Conservation (phyloP, 2,888 invertebrate species). For the Dinocampus coccinellae region DNA sequence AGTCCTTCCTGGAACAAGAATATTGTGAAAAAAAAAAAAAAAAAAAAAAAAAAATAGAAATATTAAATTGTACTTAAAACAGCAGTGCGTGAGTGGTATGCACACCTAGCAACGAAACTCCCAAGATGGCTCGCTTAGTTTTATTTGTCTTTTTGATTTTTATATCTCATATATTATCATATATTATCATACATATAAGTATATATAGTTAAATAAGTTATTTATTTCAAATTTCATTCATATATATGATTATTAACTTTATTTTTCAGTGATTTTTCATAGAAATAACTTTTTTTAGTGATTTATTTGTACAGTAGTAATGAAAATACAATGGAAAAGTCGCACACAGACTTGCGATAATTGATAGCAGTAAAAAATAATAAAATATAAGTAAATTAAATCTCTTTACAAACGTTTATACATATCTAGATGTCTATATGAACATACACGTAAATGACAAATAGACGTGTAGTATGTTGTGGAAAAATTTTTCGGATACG, state of each 20-base stretch:
- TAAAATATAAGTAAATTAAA: neutral
- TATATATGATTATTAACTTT: no score
- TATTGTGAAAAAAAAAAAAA: neutral
- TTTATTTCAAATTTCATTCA: no score
- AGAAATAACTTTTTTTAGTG: neutral
- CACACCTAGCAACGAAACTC: conserved; percentile 20
- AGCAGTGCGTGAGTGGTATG: conserved; percentile 27
- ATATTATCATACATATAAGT: neutral
- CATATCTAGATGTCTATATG: neutral
- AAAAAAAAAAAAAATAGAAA: neutral
- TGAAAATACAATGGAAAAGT: neutral
- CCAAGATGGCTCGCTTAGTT: neutral
- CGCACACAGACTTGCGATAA: neutral
- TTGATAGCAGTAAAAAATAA: neutral
- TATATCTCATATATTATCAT: neutral
- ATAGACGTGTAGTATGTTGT: neutral
- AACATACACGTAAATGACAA: neutral
- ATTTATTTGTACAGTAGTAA: neutral
- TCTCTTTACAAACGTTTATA: neutral
- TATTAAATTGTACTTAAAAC: no score
- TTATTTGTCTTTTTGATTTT: neutral
- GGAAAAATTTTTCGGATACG: neutral
- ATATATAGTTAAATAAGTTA: neutral
- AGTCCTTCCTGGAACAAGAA: conserved; percentile 16
- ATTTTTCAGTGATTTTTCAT: neutral